Evolutionary conservation across 2,113 vertebrate species (phyloP).

Genomic region (Catagonus wagneri): DNA sequence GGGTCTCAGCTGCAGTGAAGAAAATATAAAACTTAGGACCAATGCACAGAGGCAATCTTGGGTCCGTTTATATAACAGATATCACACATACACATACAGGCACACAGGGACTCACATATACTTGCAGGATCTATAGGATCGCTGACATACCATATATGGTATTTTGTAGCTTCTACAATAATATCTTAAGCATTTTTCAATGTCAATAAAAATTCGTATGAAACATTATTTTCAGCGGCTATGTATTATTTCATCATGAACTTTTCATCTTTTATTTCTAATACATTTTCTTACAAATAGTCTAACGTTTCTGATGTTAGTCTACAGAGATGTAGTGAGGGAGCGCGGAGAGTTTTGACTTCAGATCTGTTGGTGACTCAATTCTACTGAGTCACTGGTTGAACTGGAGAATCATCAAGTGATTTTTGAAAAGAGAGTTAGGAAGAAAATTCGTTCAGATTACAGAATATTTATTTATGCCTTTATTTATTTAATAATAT

Average conservation of each 20-base stretch:
- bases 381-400: background rate
- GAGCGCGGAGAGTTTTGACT: background rate
- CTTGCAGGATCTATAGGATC: background rate
- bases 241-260: background rate
- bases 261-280: background rate
- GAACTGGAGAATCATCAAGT: background rate
- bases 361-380: background rate
- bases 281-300: background rate
- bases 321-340: background rate
- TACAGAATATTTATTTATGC: constrained; percentile 14
- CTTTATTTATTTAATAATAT: background rate
- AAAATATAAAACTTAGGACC: background rate
- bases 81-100: background rate
- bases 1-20: background rate
- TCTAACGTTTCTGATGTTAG: background rate
- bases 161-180: background rate
- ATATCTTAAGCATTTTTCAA: background rate
- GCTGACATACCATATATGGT: background rate
- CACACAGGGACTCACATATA: background rate
- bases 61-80: background rate
- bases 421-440: background rate
- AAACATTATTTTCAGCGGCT: background rate
- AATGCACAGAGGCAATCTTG: background rate
- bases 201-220: background rate
- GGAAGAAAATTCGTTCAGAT: background rate